Conservation (phyloP, 2,888 invertebrate genomes). For the Mesopsocus fuscifrons region DNA sequence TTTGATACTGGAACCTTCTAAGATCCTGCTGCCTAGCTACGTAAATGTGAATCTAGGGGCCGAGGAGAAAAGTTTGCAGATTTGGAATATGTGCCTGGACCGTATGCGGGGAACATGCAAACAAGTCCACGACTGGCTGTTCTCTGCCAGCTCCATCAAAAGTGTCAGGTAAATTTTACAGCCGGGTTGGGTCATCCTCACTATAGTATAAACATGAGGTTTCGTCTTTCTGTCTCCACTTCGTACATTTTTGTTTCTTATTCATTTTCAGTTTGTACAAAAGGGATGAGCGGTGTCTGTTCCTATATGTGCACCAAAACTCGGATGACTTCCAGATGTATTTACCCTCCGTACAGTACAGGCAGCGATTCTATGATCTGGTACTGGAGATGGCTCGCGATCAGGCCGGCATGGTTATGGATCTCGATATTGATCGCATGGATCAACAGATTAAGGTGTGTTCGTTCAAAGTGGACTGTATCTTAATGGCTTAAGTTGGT, state of each 20-base stretch:
- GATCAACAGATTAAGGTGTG: conserved; percentile 53
- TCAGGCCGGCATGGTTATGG: conserved; percentile 56
- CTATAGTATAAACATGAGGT: no score
- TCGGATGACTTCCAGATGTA: conserved; percentile 98
- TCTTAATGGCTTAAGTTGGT: no score
- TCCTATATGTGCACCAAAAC: conserved; percentile 93
- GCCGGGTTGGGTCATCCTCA: background rate
- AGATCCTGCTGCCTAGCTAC: conserved; percentile 87
- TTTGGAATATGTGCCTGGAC: conserved; percentile 67
- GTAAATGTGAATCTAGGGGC: conserved; percentile 89
- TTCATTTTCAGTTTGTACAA: conserved; percentile 78
- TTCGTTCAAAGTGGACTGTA: no score
- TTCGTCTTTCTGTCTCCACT: no score
- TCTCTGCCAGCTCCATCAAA: conserved; percentile 74
- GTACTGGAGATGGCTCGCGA: conserved; percentile 76
- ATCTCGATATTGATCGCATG: conserved; percentile 54
- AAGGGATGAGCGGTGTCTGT: conserved; percentile 85
- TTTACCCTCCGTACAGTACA: conserved; percentile 74
- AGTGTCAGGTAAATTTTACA: conserved; percentile 45
- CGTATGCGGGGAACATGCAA: conserved; percentile 57
- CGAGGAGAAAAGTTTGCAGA: conserved; percentile 79
- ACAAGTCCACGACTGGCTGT: conserved; percentile 85
- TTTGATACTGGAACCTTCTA: conserved; percentile 75
- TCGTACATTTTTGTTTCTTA: no score
- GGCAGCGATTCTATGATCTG: conserved; percentile 66